A percentile compares a stretch with the other conserved stretches of the same genome.
Conservation (phyloP, 2,888 invertebrate genomes). For the Meteorus cinctellus region DNA sequence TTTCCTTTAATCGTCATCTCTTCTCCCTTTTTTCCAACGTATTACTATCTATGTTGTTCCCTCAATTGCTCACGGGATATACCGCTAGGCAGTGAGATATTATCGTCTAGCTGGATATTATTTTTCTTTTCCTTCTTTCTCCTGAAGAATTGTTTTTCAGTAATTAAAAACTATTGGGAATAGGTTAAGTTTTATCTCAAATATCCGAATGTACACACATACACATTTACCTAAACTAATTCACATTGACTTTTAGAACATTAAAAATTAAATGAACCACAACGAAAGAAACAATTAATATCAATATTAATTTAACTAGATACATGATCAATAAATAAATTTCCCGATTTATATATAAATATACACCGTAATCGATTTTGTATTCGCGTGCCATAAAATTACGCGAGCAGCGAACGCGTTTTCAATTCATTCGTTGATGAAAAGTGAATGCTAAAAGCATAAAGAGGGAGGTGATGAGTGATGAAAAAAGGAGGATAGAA, state of each 20-base stretch:
- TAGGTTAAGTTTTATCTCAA: neutral
- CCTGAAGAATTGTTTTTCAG: neutral
- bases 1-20: neutral
- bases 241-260: too few relatives aligned
- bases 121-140: neutral
- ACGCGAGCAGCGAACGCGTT: neutral
- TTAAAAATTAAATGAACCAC: too few relatives aligned
- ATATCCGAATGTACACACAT: too few relatives aligned
- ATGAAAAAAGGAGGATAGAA: neutral
- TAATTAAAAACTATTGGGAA: neutral
- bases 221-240: too few relatives aligned
- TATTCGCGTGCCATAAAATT: neutral
- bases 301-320: neutral
- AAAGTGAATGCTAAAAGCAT: neutral
- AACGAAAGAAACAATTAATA: too few relatives aligned
- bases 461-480: neutral
- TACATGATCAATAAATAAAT: neutral
- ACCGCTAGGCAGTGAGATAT: neutral
- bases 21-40: neutral
- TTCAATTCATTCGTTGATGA: slow-evolving; percentile 5
- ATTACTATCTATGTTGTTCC: neutral
- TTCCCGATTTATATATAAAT: slow-evolving; percentile 4
- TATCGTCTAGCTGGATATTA: neutral
- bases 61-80: neutral
- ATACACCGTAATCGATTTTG: slow-evolving; percentile 26